Evolutionary conservation across 1,140 invertebrate genomes (phyloP).

Genomic region (Euschistus heros): DNA sequence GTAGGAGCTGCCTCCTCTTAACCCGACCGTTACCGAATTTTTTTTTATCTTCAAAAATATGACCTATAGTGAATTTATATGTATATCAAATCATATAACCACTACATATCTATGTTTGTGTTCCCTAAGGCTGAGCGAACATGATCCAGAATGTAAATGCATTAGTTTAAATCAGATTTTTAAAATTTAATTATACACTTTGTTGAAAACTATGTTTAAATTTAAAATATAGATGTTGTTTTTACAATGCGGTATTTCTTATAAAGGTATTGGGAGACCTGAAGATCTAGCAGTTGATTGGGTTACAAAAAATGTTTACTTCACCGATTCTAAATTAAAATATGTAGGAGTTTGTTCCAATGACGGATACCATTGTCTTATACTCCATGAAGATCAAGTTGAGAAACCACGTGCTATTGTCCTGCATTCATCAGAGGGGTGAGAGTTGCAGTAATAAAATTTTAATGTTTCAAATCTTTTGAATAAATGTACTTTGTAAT

Average conservation of each 20-base stretch:
- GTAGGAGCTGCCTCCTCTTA: no score
- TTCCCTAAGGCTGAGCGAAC: not conserved
- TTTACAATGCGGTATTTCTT: not conserved
- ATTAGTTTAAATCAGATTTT: not conserved
- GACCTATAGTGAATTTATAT: no score
- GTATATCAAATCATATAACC: no score
- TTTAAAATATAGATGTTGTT: not conserved
- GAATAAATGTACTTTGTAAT: not conserved
- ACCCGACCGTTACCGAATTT: no score
- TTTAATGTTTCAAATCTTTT: not conserved
- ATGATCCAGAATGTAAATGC: not conserved
- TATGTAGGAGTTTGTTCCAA: slow-evolving; percentile 62
- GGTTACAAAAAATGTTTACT: slow-evolving; percentile 68
- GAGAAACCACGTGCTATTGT: slow-evolving; percentile 51
- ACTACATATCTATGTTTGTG: no score
- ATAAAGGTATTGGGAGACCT: slow-evolving; percentile 52
- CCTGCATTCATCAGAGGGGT: slow-evolving; percentile 50
- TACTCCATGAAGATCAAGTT: slow-evolving; percentile 44
- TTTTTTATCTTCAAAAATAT: no score
- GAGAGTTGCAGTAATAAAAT: slow-evolving; percentile 21
- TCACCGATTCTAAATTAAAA: slow-evolving; percentile 58
- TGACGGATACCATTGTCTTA: slow-evolving; percentile 48
- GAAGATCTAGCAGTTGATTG: slow-evolving; percentile 73
- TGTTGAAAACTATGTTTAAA: not conserved
- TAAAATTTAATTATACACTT: not conserved